Percentiles rank a stretch among this genome's conserved stretches.
Evolutionary conservation across 2,797 vertebrate species (phyloP).

Genomic region (Cyprinella venusta): DNA sequence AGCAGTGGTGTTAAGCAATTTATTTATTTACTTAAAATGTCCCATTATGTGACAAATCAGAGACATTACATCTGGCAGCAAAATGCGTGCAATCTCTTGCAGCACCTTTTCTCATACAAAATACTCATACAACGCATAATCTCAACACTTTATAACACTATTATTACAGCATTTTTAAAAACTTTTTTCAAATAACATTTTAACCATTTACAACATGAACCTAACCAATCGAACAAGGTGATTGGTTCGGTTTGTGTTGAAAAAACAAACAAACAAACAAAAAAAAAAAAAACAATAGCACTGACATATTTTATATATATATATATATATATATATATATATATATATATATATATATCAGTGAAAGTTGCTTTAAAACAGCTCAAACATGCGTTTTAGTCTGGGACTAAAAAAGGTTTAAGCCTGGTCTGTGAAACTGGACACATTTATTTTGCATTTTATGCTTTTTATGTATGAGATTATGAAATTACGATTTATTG

Average conservation of each 20-base stretch:
- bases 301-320: no score
- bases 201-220: background rate
- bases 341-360: no score
- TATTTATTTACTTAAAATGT: background rate
- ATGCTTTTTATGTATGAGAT: background rate
- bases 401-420: background rate
- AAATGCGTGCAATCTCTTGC: background rate
- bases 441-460: background rate
- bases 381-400: no score
- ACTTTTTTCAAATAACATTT: no score
- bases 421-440: background rate
- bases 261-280: no score
- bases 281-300: no score
- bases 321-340: no score
- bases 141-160: background rate
- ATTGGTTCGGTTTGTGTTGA: no score
- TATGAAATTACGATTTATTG: background rate
- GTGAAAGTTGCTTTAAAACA: no score
- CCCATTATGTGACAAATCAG: background rate
- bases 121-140: background rate
- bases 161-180: no score
- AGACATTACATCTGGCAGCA: background rate
- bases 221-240: background rate
- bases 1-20: background rate
- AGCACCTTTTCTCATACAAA: background rate